Evolutionary conservation across 35 echinoderm and acorn worm species (phyloP).

Genomic region (Lytechinus variegatus): DNA sequence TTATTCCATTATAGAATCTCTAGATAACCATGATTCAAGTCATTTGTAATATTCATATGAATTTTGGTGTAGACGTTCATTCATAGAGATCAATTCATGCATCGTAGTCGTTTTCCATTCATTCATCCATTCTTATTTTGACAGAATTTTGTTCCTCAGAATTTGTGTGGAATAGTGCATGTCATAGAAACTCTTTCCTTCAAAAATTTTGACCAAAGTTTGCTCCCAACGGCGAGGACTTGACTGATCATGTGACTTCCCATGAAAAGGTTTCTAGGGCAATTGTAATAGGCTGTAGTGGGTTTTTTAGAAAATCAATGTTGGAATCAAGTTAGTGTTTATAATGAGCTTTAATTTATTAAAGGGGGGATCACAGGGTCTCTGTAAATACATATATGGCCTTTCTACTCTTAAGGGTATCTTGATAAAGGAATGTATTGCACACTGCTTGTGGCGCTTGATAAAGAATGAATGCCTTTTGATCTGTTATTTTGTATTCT

Average conservation of each 20-base stretch:
- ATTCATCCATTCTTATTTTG: background rate
- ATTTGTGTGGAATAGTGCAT: constrained; percentile 10
- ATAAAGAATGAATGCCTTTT: background rate
- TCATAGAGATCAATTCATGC: background rate
- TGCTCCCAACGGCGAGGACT: background rate
- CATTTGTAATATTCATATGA: background rate
- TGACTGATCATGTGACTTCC: background rate
- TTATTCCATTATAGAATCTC: background rate
- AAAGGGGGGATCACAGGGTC: constrained; percentile 44
- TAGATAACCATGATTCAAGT: background rate
- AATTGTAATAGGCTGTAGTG: background rate
- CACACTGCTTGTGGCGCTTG: background rate
- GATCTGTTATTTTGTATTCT: constrained; percentile 32
- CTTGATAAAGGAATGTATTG: background rate
- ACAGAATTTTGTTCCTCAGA: background rate
- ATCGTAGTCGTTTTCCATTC: background rate
- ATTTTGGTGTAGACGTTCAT: background rate
- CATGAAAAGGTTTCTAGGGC: constrained; percentile 5
- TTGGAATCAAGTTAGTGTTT: background rate
- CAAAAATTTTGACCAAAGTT: background rate
- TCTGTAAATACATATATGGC: background rate
- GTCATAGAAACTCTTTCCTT: background rate
- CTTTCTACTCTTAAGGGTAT: background rate
- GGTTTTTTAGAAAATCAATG: background rate
- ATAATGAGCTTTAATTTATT: constrained; percentile 19